Conservation (phyloP, 2,797 vertebrate species). For the Gymnodraco acuticeps region DNA sequence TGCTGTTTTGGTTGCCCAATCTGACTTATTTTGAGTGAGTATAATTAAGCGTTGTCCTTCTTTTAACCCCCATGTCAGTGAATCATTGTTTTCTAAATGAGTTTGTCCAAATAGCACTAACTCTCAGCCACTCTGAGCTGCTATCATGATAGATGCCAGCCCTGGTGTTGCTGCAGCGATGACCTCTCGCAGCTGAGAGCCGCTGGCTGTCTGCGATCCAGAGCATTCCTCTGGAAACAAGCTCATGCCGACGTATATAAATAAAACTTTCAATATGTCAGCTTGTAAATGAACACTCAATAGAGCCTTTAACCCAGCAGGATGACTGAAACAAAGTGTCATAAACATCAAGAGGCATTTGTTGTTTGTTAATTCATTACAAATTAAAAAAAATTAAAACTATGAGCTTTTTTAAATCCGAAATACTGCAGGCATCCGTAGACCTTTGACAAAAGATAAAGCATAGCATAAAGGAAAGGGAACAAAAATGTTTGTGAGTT, state of each 20-base stretch:
- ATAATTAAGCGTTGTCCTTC: neutral
- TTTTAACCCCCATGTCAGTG: neutral
- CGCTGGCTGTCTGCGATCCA: slow-evolving; percentile 29
- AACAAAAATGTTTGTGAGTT: slow-evolving; percentile 23
- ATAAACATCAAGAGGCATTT: slow-evolving; percentile 34
- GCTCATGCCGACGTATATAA: neutral
- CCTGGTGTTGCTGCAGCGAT: slow-evolving; percentile 34
- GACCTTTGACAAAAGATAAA: slow-evolving; percentile 14
- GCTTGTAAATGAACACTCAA: slow-evolving; percentile 38
- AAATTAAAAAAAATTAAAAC: slow-evolving; percentile 7
- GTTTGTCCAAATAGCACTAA: slow-evolving; percentile 11
- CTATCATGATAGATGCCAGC: slow-evolving; percentile 29
- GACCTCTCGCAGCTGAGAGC: slow-evolving; percentile 48
- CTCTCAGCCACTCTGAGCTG: slow-evolving; percentile 4
- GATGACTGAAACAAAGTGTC: slow-evolving; percentile 32
- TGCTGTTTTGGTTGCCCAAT: neutral
- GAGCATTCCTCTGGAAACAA: slow-evolving; percentile 54
- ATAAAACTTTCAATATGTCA: slow-evolving; percentile 29
- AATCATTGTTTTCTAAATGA: slow-evolving; percentile 2
- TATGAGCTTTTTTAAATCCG: slow-evolving; percentile 2
- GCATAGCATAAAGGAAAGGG: slow-evolving; percentile 14
- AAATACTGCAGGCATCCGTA: neutral
- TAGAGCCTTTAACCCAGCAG: slow-evolving; percentile 49
- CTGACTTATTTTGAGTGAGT: neutral
- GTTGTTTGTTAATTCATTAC: neutral